phyloP scores from a whole-genome alignment of 1,140 invertebrate genomes.

The Drosophila dunni region DNA sequence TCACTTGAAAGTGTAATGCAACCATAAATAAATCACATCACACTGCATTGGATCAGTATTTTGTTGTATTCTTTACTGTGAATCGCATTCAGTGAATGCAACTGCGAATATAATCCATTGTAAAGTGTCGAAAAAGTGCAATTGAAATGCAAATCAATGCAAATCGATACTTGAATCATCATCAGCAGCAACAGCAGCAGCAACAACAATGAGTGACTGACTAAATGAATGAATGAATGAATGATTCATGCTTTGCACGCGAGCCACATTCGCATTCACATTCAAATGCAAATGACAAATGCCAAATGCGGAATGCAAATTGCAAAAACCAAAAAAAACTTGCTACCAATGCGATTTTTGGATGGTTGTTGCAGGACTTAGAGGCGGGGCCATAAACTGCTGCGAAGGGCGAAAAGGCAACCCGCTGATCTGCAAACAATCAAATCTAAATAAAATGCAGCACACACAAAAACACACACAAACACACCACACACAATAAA shows the following conservation, averaged over 20 bases:
- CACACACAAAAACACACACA: slow-evolving; percentile 52
- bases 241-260: slow-evolving; percentile 79
- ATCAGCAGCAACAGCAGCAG: slow-evolving; percentile 37
- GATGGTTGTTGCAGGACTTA: slow-evolving; percentile 21
- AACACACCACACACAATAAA: slow-evolving; percentile 54
- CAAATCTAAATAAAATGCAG: slow-evolving; percentile 79
- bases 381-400: neutral
- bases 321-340: slow-evolving; percentile 49
- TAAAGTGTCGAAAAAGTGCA: slow-evolving; percentile 81
- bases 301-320: slow-evolving; percentile 52
- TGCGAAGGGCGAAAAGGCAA: neutral
- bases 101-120: slow-evolving; percentile 80
- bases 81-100: slow-evolving; percentile 30
- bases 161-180: slow-evolving; percentile 82
- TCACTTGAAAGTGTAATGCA: slow-evolving; percentile 75
- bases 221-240: slow-evolving; percentile 44
- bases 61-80: slow-evolving; percentile 10
- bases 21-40: slow-evolving; percentile 74
- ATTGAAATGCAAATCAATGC: slow-evolving; percentile 82
- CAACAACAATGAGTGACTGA: slow-evolving; percentile 10
- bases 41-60: neutral
- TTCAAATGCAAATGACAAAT: slow-evolving; percentile 70
- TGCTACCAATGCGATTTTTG: slow-evolving; percentile 49
- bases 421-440: slow-evolving; percentile 74
- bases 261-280: slow-evolving; percentile 45